These are phyloP conservation scores for Lordiphosa mommai DNA, from an alignment of 1,140 invertebrate genomes.

Conservation along the genomic window DNA sequence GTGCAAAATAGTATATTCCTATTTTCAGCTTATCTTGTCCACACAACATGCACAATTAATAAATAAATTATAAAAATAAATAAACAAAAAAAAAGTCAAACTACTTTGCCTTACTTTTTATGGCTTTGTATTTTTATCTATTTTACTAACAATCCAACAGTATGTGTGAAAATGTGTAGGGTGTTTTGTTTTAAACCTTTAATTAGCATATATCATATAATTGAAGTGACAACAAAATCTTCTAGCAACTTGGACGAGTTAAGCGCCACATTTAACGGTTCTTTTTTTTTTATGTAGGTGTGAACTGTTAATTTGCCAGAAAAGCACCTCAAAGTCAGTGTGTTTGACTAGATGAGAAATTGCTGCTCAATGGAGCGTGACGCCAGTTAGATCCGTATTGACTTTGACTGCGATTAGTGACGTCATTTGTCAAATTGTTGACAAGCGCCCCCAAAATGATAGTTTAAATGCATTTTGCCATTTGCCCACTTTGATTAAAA, in stretches of 20 bases:
- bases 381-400: constrained; percentile 45
- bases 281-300: constrained; percentile 37
- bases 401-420: constrained; percentile 18
- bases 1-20: not conserved
- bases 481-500: constrained; percentile 49
- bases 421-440: constrained; percentile 64
- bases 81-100: too few species aligned
- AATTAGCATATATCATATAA: constrained; percentile 53
- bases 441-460: constrained; percentile 34
- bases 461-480: constrained; percentile 47
- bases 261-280: constrained; percentile 45
- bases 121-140: constrained; percentile 5
- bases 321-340: too few species aligned
- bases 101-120: not conserved
- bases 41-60: constrained; percentile 1
- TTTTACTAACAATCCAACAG: not conserved
- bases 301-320: constrained; percentile 51
- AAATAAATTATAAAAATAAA: not conserved
- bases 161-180: constrained; percentile 5
- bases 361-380: constrained; percentile 26
- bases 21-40: not conserved
- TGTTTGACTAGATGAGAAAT: too few species aligned
- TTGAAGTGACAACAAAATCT: constrained; percentile 43
- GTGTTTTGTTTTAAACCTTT: constrained; percentile 18
- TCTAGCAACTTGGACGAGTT: constrained; percentile 13